Evolutionary conservation across 2,888 invertebrate genomes (phyloP).

Genomic region (Maniola hyperantus): DNA sequence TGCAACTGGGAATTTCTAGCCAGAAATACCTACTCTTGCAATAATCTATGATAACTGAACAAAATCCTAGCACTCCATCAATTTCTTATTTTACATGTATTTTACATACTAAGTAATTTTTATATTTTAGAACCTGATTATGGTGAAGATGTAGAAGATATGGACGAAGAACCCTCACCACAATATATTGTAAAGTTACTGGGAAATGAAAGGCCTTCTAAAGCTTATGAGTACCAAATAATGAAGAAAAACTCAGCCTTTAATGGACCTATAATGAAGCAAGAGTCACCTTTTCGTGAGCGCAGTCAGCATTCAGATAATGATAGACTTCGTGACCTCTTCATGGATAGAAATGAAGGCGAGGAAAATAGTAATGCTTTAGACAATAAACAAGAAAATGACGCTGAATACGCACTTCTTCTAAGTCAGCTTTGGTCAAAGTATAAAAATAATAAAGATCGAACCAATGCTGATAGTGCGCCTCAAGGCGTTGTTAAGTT

Average conservation of each 20-base stretch:
- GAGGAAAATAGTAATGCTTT: slow-evolving; percentile 57
- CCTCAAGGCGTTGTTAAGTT: slow-evolving; percentile 74
- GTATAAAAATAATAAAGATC: slow-evolving; percentile 74
- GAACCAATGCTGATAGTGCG: slow-evolving; percentile 58
- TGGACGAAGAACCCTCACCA: slow-evolving; percentile 61
- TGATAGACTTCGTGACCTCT: slow-evolving; percentile 68
- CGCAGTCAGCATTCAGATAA: slow-evolving; percentile 70
- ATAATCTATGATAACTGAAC: too few species aligned
- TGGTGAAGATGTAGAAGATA: slow-evolving; percentile 61
- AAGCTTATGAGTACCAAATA: slow-evolving; percentile 80
- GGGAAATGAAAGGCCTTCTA: slow-evolving; percentile 72
- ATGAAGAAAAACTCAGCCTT: slow-evolving; percentile 70
- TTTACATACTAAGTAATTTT: background rate
- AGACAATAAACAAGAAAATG: slow-evolving; percentile 64
- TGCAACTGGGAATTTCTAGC: too few species aligned
- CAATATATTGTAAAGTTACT: slow-evolving; percentile 69
- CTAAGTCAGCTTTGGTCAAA: slow-evolving; percentile 83
- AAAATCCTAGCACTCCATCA: too few species aligned
- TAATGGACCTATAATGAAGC: slow-evolving; percentile 50
- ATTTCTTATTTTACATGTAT: too few species aligned
- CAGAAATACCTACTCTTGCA: too few species aligned
- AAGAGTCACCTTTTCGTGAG: slow-evolving; percentile 71
- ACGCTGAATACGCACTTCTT: slow-evolving; percentile 79
- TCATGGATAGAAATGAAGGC: slow-evolving; percentile 62
- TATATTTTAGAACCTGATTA: slow-evolving; percentile 65